Conservation (phyloP, 2,888 invertebrate genomes). For the Lobophora halterata region DNA sequence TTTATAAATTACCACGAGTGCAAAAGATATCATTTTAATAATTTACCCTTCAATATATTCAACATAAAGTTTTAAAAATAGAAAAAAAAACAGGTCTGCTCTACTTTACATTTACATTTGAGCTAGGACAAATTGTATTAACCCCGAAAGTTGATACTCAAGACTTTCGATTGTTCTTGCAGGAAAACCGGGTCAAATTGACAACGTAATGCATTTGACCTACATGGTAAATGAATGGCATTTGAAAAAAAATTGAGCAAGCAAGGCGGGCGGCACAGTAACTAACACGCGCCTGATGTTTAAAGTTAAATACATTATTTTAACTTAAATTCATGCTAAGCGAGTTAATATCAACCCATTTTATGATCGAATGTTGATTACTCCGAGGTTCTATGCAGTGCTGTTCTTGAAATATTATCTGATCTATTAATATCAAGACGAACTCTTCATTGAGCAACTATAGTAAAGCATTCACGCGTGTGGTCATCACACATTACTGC, state of each 20-base stretch:
- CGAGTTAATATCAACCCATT: no score
- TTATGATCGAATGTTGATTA: no score
- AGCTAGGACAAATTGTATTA: conserved; percentile 19
- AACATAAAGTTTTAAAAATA: no score
- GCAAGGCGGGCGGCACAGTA: no score
- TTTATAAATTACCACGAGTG: conserved; percentile 36
- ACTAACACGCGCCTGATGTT: conserved; percentile 22
- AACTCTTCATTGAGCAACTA: conserved; percentile 16
- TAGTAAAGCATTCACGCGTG: conserved; percentile 28
- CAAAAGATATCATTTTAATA: conserved; percentile 28
- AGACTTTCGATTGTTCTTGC: conserved; percentile 39
- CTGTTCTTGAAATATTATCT: no score
- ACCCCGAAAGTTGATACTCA: conserved; percentile 23
- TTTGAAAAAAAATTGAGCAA: conserved; percentile 56
- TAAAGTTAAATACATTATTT: conserved; percentile 19
- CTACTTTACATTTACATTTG: conserved; percentile 15
- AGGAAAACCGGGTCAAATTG: conserved; percentile 67
- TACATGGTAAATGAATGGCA: conserved; percentile 60
- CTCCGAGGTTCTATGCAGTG: no score
- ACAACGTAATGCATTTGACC: conserved; percentile 73
- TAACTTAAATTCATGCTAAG: conserved; percentile 14
- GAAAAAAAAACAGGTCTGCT: conserved; percentile 5
- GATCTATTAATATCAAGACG: conserved; percentile 3
- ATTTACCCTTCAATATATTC: conserved; percentile 3
- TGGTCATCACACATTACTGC: conserved; percentile 43